phyloP scores from a whole-genome alignment of 2,888 invertebrate genomes.

The Yponomeuta sedellus region DNA sequence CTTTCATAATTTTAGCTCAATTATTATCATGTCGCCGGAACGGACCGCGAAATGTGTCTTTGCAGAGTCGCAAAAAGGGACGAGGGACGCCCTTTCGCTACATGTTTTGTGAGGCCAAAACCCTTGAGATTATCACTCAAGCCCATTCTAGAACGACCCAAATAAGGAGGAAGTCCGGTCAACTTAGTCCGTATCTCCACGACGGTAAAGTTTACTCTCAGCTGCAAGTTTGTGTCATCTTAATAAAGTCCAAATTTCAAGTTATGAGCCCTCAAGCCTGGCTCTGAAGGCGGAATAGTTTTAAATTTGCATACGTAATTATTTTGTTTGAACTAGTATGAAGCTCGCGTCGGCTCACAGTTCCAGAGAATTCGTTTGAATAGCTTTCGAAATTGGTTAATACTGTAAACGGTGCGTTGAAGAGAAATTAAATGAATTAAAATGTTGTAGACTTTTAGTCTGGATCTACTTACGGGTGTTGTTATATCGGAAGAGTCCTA shows the following conservation, averaged over 20 bases:
- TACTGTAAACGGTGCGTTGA: background rate
- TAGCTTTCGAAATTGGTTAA: background rate
- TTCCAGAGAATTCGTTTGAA: background rate
- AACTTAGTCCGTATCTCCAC: background rate
- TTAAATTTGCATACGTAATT: conserved; percentile 2
- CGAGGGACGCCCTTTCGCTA: background rate
- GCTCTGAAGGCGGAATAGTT: background rate
- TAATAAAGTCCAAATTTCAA: conserved; percentile 1
- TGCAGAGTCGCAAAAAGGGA: background rate
- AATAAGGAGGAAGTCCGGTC: background rate
- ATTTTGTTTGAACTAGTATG: background rate
- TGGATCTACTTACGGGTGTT: too few species aligned
- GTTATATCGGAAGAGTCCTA: too few species aligned
- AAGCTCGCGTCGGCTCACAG: background rate
- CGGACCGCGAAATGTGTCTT: background rate
- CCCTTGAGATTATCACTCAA: background rate
- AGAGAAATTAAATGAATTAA: too few species aligned
- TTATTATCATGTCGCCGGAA: background rate
- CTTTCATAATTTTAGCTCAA: background rate
- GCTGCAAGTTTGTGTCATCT: background rate
- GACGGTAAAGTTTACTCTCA: background rate
- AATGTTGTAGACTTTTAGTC: too few species aligned
- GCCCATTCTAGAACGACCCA: background rate
- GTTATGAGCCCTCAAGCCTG: background rate
- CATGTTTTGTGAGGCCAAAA: background rate